Conservation (phyloP, 2,797 vertebrate species). For the Saxicola maurus region DNA sequence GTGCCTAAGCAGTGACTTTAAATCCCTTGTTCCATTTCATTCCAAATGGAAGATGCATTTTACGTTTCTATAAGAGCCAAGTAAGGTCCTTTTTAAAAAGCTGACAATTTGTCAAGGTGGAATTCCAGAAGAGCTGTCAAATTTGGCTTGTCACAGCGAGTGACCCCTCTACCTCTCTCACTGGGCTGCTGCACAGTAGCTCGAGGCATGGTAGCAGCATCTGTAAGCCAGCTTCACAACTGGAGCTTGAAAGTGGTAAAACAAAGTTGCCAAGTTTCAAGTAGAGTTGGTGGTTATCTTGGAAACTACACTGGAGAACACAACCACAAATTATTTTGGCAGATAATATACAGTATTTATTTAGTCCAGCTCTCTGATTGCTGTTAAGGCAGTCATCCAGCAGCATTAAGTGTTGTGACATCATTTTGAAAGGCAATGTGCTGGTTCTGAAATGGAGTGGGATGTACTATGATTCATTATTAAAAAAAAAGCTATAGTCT, state of each 20-base stretch:
- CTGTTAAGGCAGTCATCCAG: conserved; percentile 61
- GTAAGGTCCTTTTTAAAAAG: not conserved
- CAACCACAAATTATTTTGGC: conserved; percentile 68
- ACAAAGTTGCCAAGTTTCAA: conserved; percentile 58
- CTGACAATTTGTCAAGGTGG: not conserved
- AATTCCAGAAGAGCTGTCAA: conserved; percentile 20
- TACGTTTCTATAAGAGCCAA: not conserved
- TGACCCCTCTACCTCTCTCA: not conserved
- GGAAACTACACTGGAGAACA: conserved; percentile 64
- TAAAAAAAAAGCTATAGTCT: conserved; percentile 24
- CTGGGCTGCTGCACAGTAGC: not conserved
- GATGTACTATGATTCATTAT: conserved; percentile 62
- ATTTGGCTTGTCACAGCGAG: not conserved
- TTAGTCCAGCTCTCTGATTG: conserved; percentile 65
- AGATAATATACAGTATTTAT: conserved; percentile 70
- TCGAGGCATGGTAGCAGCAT: conserved; percentile 22
- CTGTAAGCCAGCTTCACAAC: conserved; percentile 39
- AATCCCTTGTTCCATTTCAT: not conserved
- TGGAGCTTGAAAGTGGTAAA: conserved; percentile 51
- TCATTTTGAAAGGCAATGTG: conserved; percentile 55
- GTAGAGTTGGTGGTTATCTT: conserved; percentile 68
- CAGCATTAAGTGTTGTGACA: conserved; percentile 58
- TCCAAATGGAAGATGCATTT: not conserved
- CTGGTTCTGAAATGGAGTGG: conserved; percentile 53
- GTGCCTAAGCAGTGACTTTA: not conserved